Conservation (phyloP, 2,888 invertebrate genomes). For the Macrostomum cliftonense region DNA sequence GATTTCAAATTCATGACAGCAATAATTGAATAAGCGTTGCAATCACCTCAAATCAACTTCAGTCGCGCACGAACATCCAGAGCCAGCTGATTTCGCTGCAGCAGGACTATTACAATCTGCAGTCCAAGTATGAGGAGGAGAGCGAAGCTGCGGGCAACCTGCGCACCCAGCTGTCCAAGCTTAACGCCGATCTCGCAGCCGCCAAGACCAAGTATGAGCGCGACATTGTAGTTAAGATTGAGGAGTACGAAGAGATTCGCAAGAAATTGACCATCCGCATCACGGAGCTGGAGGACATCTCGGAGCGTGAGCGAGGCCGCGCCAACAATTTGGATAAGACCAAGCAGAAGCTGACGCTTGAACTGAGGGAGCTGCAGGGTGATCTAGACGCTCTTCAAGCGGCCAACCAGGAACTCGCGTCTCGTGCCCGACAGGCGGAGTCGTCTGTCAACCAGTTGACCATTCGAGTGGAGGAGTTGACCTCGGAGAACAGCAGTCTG, state of each 20-base stretch:
- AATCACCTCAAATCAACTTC: too few species aligned
- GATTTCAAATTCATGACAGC: too few species aligned
- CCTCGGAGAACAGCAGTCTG: constrained; percentile 3
- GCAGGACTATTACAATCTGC: constrained; percentile 42
- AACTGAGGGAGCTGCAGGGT: constrained; percentile 92
- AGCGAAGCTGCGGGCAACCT: constrained; percentile 84
- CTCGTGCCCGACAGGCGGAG: constrained; percentile 41
- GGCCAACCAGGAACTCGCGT: constrained; percentile 20
- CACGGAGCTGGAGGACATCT: constrained; percentile 79
- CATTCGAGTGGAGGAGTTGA: constrained; percentile 48
- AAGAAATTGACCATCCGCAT: constrained; percentile 30
- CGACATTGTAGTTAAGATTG: constrained; percentile 72
- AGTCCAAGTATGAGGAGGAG: constrained; percentile 89
- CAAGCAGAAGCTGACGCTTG: constrained; percentile 86
- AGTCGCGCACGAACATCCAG: constrained; percentile 31
- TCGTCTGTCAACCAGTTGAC: constrained; percentile 72
- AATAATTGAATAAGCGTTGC: too few species aligned
- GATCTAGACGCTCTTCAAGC: constrained; percentile 65
- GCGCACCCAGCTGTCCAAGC: constrained; percentile 81
- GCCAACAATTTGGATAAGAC: constrained; percentile 79
- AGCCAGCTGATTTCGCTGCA: constrained; percentile 27
- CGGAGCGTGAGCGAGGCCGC: constrained; percentile 76
- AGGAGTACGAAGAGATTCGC: constrained; percentile 54
- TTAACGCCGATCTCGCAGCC: constrained; percentile 58
- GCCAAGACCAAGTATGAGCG: constrained; percentile 88